phyloP scores from a whole-genome alignment of 2,113 vertebrate species.

The Phyllostomus discolor region DNA sequence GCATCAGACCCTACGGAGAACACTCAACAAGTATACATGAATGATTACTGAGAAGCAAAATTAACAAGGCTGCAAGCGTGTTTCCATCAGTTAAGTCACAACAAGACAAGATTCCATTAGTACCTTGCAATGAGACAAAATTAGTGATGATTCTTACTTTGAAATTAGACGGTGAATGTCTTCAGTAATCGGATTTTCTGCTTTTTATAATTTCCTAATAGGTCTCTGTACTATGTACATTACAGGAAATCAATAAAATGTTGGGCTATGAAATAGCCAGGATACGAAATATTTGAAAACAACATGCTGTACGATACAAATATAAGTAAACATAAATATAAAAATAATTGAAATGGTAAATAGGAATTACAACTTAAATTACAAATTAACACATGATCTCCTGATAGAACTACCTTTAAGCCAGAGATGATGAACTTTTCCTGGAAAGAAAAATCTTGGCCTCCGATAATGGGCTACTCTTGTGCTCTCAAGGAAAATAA shows the following conservation, averaged over 20 bases:
- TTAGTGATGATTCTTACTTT: neutral
- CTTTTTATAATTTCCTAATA: neutral
- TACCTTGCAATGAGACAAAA: neutral
- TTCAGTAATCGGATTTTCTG: neutral
- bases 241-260: neutral
- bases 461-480: neutral
- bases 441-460: neutral
- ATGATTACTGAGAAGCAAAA: neutral
- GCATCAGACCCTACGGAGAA: neutral
- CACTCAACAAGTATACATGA: neutral
- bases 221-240: neutral
- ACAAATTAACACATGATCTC: accelerated
- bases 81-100: neutral
- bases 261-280: neutral
- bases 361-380: neutral
- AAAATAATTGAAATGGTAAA: neutral
- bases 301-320: neutral
- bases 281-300: neutral
- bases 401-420: neutral
- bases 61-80: neutral
- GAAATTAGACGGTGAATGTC: neutral
- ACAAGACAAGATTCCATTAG: neutral
- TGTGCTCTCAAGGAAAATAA: neutral
- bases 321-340: neutral
- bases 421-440: neutral